A percentile compares a stretch with the other conserved stretches of the same genome.
These are phyloP conservation scores for Molothrus ater DNA, from an alignment of 2,797 vertebrate genomes.

Conservation along the genomic window DNA sequence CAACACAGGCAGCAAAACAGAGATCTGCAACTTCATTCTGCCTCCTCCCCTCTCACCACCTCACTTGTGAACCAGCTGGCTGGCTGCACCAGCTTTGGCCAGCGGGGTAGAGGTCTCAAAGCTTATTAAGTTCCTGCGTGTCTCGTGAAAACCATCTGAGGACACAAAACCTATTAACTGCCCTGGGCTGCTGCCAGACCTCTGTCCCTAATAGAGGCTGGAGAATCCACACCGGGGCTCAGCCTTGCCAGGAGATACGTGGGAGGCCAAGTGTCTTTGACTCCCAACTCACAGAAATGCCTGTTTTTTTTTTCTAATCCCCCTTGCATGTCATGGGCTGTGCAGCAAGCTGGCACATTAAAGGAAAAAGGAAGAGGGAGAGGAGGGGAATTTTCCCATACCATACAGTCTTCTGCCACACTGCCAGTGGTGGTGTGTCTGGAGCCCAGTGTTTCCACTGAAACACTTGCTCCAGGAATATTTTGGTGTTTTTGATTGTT, in stretches of 20 bases:
- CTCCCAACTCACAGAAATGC: background rate
- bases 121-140: background rate
- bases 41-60: background rate
- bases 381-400: background rate
- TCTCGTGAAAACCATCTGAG: background rate
- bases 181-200: constrained; percentile 26
- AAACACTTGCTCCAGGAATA: background rate
- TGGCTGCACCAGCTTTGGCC: background rate
- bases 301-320: background rate
- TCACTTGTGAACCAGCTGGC: background rate
- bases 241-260: background rate
- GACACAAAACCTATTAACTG: background rate
- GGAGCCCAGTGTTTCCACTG: background rate
- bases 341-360: background rate
- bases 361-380: background rate
- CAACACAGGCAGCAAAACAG: background rate
- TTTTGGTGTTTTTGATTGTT: background rate
- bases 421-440: background rate
- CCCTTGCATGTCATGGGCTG: background rate
- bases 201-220: background rate
- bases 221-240: background rate
- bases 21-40: background rate
- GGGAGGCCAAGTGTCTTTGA: background rate
- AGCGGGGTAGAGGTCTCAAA: background rate
- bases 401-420: background rate